Evolutionary conservation across 2,113 vertebrate genomes (phyloP).

Genomic region (Psephotus haematonotus): DNA sequence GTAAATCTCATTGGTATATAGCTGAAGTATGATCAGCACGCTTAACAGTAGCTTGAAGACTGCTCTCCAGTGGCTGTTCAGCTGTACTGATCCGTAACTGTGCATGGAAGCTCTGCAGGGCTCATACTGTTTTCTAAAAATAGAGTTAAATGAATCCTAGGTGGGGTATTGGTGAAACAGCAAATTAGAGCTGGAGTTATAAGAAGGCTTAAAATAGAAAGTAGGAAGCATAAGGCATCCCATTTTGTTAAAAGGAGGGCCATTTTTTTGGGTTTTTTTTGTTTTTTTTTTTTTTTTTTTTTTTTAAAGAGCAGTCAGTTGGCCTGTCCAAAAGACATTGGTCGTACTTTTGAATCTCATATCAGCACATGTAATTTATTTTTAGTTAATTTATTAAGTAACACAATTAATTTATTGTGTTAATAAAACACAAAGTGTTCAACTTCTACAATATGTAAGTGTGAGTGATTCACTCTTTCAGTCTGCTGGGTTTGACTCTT

Average conservation of each 20-base stretch:
- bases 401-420: not conserved
- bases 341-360: not conserved
- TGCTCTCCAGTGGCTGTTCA: constrained; percentile 18
- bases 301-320: not conserved
- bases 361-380: not conserved
- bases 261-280: not conserved
- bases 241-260: not conserved
- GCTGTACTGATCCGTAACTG: not conserved
- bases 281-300: not conserved
- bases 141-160: not conserved
- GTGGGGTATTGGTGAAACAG: not conserved
- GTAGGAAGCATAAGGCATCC: not conserved
- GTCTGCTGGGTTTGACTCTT: not conserved
- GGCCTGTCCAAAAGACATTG: not conserved
- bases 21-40: not conserved
- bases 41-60: not conserved
- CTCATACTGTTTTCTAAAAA: not conserved
- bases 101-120: not conserved
- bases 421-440: constrained; percentile 4
- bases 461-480: not conserved
- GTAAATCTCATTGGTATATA: not conserved
- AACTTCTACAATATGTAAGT: not conserved
- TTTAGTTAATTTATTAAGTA: not conserved
- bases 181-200: not conserved
- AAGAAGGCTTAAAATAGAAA: not conserved